Evolutionary conservation across 1,140 invertebrate genomes (phyloP).

Genomic region (Pseudoatta argentina): DNA sequence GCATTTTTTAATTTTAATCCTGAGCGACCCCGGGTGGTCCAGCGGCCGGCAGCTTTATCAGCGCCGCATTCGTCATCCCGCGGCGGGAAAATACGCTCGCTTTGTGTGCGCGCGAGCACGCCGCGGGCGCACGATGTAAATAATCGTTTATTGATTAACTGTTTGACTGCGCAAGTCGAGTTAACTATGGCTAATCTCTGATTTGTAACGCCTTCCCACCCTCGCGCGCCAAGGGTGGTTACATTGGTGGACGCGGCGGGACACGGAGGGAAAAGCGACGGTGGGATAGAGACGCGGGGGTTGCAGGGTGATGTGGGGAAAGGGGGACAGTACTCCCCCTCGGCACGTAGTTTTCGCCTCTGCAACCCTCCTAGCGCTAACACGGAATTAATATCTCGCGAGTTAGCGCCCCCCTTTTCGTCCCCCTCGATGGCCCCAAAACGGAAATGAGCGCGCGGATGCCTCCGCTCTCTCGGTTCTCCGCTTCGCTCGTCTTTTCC

Average conservation of each 20-base stretch:
- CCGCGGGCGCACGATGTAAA: constrained; percentile 81
- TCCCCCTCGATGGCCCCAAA: constrained; percentile 79
- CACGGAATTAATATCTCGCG: constrained; percentile 87
- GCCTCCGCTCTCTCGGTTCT: constrained; percentile 82
- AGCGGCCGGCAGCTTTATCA: constrained; percentile 53
- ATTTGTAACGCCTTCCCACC: constrained; percentile 85
- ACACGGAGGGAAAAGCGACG: constrained; percentile 15
- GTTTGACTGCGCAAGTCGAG: constrained; percentile 86
- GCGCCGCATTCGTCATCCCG: constrained; percentile 56
- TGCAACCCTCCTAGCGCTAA: constrained; percentile 85
- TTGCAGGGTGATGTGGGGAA: neutral
- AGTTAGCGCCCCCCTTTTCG: constrained; percentile 83
- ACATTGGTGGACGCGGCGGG: constrained; percentile 55
- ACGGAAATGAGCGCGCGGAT: constrained; percentile 86
- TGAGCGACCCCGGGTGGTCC: constrained; percentile 19
- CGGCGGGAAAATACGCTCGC: constrained; percentile 55
- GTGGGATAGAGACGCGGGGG: constrained; percentile 44
- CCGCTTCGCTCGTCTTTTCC: constrained; percentile 73
- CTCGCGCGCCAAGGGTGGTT: constrained; percentile 61
- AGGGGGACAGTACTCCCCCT: constrained; percentile 72
- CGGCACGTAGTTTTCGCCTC: constrained; percentile 84
- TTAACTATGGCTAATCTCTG: constrained; percentile 87
- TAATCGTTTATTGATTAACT: constrained; percentile 87
- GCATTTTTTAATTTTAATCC: constrained; percentile 52
- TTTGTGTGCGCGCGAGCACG: constrained; percentile 25